These are phyloP conservation scores for Galaxias olidus DNA, from an alignment of 2,797 vertebrate genomes.

Conservation along the genomic window DNA sequence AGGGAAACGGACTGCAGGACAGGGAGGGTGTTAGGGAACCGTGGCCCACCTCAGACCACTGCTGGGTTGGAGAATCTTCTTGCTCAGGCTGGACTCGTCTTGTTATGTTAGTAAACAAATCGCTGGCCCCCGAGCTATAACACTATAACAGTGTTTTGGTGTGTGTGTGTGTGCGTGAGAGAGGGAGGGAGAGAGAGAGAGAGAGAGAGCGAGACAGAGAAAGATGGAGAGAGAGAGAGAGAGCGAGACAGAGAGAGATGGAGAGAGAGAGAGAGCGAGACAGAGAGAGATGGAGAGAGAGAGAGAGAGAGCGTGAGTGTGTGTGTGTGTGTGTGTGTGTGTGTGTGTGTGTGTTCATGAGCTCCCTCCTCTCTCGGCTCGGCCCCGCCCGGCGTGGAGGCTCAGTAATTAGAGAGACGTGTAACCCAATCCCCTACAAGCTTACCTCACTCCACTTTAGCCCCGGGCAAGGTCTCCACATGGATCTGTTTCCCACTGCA, in stretches of 20 bases:
- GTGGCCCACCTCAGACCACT: too few relatives aligned
- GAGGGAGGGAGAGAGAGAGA: too few relatives aligned
- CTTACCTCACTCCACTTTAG: constrained; percentile 50
- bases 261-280: too few relatives aligned
- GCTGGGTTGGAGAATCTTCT: too few relatives aligned
- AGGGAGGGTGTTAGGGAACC: too few relatives aligned
- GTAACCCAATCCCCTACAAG: constrained; percentile 53
- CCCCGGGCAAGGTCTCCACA: constrained; percentile 70
- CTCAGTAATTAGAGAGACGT: constrained; percentile 67
- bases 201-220: too few relatives aligned
- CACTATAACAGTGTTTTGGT: neutral
- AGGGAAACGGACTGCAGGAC: too few relatives aligned
- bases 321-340: neutral
- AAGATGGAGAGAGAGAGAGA: too few relatives aligned
- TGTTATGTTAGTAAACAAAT: constrained; percentile 13
- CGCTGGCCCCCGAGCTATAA: constrained; percentile 17
- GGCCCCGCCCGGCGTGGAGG: constrained; percentile 40
- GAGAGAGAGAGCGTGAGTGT: neutral
- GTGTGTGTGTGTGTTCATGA: constrained; percentile 9
- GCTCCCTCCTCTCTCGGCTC: constrained; percentile 52
- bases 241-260: too few relatives aligned
- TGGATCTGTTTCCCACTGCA: constrained; percentile 54
- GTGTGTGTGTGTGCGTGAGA: constrained; percentile 16
- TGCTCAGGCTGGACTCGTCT: too few relatives aligned
- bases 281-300: too few relatives aligned